Evolutionary conservation across 2,113 vertebrate genomes (phyloP).

Genomic region (Maccullochella peelii): DNA sequence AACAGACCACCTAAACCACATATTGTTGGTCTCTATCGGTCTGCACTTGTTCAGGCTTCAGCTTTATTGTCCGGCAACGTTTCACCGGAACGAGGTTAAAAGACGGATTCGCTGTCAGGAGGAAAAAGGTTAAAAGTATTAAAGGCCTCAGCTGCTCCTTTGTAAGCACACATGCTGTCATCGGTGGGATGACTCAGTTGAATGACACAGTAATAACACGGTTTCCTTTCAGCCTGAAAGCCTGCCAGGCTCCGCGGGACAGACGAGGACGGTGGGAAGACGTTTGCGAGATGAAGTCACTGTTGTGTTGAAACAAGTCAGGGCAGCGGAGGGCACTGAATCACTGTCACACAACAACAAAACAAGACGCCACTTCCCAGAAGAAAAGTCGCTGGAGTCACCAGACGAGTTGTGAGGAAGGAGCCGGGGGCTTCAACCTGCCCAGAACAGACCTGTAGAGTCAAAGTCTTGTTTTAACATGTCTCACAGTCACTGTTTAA

Average conservation of each 20-base stretch:
- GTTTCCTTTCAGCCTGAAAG: conserved; percentile 41
- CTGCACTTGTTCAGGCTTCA: conserved; percentile 46
- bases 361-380: conserved; percentile 41
- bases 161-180: conserved; percentile 51
- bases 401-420: conserved; percentile 3
- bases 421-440: not conserved
- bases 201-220: conserved; percentile 68
- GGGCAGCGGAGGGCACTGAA: conserved; percentile 18
- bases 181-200: conserved; percentile 43
- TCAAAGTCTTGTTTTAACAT: not conserved
- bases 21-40: not conserved
- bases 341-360: conserved; percentile 30
- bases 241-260: conserved; percentile 9
- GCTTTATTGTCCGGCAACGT: conserved; percentile 24
- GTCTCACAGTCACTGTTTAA: not conserved
- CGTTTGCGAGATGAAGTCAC: conserved; percentile 68
- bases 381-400: not conserved
- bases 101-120: conserved; percentile 20
- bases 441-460: not conserved
- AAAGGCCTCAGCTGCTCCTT: conserved; percentile 43
- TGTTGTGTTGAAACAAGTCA: conserved; percentile 57
- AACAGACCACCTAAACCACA: conserved; percentile 12
- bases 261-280: conserved; percentile 50
- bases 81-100: conserved; percentile 1
- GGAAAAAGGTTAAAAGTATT: conserved; percentile 26